Conservation (phyloP, 2,888 invertebrate species). For the Drosophila tanythrix region DNA sequence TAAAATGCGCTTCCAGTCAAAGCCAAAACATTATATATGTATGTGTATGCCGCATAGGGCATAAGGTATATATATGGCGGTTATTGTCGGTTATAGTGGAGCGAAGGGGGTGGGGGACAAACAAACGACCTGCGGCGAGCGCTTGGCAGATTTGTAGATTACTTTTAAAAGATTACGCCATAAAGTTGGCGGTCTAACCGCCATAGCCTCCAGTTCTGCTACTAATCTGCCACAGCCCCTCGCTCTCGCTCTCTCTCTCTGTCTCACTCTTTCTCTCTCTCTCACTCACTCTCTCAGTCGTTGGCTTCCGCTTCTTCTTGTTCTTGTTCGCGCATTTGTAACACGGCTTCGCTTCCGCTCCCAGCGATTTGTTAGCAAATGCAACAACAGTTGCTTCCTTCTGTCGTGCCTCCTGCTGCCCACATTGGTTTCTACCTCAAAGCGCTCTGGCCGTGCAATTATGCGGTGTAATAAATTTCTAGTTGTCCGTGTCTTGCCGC, state of each 20-base stretch:
- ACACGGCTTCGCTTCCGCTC: constrained; percentile 77
- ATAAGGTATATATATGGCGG: constrained; percentile 8
- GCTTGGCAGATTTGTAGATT: constrained; percentile 77
- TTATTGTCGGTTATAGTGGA: constrained; percentile 23
- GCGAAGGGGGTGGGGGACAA: constrained; percentile 12
- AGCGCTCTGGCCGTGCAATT: constrained; percentile 79
- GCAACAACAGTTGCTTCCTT: constrained; percentile 71
- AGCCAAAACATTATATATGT: constrained; percentile 57
- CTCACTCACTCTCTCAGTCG: constrained; percentile 1
- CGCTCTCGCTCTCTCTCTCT: neutral
- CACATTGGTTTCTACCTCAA: constrained; percentile 63
- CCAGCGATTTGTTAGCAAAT: constrained; percentile 77
- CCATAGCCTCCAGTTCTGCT: constrained; percentile 9
- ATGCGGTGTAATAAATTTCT: constrained; percentile 81
- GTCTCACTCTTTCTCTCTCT: neutral
- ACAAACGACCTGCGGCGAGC: constrained; percentile 77
- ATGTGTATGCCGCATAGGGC: constrained; percentile 22
- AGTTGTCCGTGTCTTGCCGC: constrained; percentile 65
- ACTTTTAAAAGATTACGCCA: constrained; percentile 80
- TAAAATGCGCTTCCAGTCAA: constrained; percentile 62
- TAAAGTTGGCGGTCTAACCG: constrained; percentile 74
- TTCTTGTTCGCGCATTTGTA: constrained; percentile 80
- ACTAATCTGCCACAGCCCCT: constrained; percentile 9
- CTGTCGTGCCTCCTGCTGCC: constrained; percentile 6
- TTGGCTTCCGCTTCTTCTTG: constrained; percentile 41